Evolutionary conservation across 1,140 invertebrate genomes (phyloP).

Genomic region (Drosophila kohkoa): DNA sequence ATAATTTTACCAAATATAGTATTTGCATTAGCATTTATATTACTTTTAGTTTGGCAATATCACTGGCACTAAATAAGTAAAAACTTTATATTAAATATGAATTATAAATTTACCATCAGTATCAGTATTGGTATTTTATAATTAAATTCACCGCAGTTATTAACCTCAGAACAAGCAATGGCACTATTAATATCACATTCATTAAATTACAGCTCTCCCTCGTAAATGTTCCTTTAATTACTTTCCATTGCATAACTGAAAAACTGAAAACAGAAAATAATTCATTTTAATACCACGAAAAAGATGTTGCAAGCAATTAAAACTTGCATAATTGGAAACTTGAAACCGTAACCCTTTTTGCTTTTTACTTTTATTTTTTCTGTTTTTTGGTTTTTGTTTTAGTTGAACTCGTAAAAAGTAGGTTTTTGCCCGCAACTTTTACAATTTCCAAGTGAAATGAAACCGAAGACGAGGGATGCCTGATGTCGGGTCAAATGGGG

Average conservation of each 20-base stretch:
- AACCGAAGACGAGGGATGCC: slow-evolving; percentile 8
- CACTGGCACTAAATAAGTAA: no score
- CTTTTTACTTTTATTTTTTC: background rate
- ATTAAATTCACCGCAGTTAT: no score
- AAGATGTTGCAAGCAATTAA: slow-evolving; percentile 38
- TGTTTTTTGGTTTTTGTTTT: no score
- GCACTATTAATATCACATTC: background rate
- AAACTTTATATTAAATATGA: no score
- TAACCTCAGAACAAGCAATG: background rate
- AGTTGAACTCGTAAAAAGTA: slow-evolving; percentile 1
- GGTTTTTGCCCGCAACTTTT: background rate
- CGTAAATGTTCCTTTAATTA: background rate
- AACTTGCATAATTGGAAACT: slow-evolving; percentile 60
- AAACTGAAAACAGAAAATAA: background rate
- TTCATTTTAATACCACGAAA: slow-evolving; percentile 5
- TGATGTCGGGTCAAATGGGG: slow-evolving; percentile 2
- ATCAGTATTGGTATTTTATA: no score
- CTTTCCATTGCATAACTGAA: background rate
- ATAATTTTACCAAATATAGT: no score
- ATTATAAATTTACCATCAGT: no score
- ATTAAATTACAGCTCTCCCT: slow-evolving; percentile 8
- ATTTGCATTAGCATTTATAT: no score
- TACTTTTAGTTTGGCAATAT: no score
- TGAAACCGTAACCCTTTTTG: slow-evolving; percentile 31
- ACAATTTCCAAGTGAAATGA: slow-evolving; percentile 7